Evolutionary conservation across 2,888 invertebrate species (phyloP).

Genomic region (Agrilus biguttatus): DNA sequence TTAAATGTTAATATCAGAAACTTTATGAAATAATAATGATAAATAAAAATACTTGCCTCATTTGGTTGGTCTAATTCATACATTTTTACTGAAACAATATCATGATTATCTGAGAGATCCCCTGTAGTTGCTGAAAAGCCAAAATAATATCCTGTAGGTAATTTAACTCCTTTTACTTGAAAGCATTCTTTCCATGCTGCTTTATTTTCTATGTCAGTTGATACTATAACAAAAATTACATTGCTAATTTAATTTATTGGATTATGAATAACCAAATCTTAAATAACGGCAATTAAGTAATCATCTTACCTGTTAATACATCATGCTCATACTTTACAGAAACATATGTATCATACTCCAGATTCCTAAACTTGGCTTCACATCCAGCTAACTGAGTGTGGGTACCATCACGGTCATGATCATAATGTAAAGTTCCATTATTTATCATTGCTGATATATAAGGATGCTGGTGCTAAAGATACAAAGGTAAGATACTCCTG

Average conservation of each 20-base stretch:
- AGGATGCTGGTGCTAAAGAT: constrained; percentile 84
- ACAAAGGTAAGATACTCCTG: constrained; percentile 7
- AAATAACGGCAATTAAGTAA: not conserved
- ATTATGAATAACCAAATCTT: too few relatives aligned
- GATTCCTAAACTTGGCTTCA: constrained; percentile 87
- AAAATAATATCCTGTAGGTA: constrained; percentile 92
- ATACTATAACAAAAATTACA: constrained; percentile 42
- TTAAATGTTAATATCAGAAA: not conserved
- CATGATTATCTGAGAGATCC: constrained; percentile 92
- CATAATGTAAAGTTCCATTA: constrained; percentile 89
- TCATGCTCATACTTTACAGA: constrained; percentile 87
- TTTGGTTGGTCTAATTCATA: constrained; percentile 77
- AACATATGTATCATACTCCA: constrained; percentile 78
- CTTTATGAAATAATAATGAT: constrained; percentile 4
- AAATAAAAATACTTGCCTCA: constrained; percentile 32
- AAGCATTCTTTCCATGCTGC: constrained; percentile 92
- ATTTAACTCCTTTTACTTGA: constrained; percentile 68
- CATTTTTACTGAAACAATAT: constrained; percentile 79
- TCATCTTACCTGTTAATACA: constrained; percentile 56
- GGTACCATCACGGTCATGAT: constrained; percentile 97
- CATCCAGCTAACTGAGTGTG: constrained; percentile 96
- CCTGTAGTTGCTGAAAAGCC: constrained; percentile 95
- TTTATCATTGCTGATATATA: constrained; percentile 97
- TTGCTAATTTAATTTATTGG: constrained; percentile 14
- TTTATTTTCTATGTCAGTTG: constrained; percentile 81